Evolutionary conservation across 2,888 invertebrate species (phyloP).

Genomic region (Acanthosepion lycidas): DNA sequence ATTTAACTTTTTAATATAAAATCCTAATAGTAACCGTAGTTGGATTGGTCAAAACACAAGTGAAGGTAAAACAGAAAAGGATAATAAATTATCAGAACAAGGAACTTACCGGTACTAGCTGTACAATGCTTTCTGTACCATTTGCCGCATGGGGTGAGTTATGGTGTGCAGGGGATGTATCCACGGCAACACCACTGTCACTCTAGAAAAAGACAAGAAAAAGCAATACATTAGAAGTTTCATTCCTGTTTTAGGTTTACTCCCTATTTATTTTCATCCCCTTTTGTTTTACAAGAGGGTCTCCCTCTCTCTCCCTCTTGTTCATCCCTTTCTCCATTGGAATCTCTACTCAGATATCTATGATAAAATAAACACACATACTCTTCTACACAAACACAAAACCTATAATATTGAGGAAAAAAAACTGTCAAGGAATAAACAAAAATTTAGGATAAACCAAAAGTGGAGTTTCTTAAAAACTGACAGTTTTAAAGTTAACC

Average conservation of each 20-base stretch:
- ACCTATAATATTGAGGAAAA: neutral
- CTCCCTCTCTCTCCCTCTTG: neutral
- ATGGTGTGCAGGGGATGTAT: conserved; percentile 42
- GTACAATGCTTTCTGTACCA: conserved; percentile 57
- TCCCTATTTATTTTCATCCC: conserved; percentile 3
- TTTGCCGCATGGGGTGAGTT: conserved; percentile 23
- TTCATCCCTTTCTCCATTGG: neutral
- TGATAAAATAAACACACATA: neutral
- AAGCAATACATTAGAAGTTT: neutral
- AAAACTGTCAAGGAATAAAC: neutral
- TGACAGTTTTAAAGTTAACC: neutral
- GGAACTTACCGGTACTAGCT: conserved; percentile 58
- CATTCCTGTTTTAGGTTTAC: neutral
- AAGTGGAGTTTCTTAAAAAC: neutral
- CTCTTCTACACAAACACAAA: neutral
- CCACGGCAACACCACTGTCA: conserved; percentile 49
- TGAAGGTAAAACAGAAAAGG: neutral
- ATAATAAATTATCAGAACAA: neutral
- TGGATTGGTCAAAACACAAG: too few relatives aligned
- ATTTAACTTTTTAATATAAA: neutral
- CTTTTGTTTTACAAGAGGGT: neutral
- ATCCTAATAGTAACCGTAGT: too few relatives aligned
- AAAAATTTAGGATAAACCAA: neutral
- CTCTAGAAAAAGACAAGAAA: conserved; percentile 51
- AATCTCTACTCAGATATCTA: neutral